phyloP scores from a whole-genome alignment of 2,113 vertebrate genomes.

The Clarias gariepinus region DNA sequence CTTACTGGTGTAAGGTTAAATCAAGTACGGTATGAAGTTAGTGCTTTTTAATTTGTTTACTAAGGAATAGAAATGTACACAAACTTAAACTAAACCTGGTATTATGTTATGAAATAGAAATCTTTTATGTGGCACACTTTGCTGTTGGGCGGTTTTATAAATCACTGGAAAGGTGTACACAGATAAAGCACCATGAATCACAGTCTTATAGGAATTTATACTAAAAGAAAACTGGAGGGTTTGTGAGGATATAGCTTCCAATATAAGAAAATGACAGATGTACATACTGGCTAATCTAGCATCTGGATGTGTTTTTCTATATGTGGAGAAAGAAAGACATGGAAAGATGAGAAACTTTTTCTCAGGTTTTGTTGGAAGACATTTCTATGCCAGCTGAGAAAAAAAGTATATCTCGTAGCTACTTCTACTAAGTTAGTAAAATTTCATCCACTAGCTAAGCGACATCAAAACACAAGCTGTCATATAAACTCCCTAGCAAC shows the following conservation, averaged over 20 bases:
- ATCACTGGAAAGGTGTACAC: constrained; percentile 4
- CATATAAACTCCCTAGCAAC: not conserved
- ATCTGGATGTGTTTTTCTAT: constrained; percentile 29
- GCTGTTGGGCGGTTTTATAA: not conserved
- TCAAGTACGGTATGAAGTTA: not conserved
- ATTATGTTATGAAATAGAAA: constrained; percentile 18
- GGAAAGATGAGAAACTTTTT: not conserved
- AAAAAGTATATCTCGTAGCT: not conserved
- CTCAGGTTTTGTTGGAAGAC: not conserved
- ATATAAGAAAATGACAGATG: not conserved
- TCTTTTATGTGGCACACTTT: not conserved
- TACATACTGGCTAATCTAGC: constrained; percentile 27
- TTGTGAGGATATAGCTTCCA: constrained; percentile 2
- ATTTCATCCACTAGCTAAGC: not conserved
- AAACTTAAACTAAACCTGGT: constrained; percentile 1
- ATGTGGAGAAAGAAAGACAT: not conserved
- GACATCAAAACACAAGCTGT: not conserved
- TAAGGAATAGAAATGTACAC: not conserved
- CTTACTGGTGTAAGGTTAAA: constrained; percentile 4
- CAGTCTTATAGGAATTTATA: not conserved
- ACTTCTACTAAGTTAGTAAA: not conserved
- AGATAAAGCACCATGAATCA: not conserved
- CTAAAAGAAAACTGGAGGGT: constrained; percentile 4
- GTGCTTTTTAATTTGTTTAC: constrained; percentile 3
- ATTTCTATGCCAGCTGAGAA: not conserved